Percentiles rank a stretch among this genome's conserved stretches.
phyloP scores from a whole-genome alignment of 2,888 invertebrate genomes.

The Pantelozetes paolii region DNA sequence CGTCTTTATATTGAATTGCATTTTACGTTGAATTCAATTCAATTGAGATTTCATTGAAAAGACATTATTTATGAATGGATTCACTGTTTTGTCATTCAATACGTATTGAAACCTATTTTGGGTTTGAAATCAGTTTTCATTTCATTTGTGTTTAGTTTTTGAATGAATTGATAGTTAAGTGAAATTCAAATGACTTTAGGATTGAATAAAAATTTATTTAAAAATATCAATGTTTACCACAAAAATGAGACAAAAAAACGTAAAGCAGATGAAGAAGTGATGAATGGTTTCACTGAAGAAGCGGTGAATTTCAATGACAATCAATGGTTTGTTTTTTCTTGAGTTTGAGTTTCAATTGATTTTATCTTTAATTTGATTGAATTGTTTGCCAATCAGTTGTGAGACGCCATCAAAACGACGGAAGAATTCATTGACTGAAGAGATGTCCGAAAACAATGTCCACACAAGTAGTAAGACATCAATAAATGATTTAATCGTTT shows the following conservation, averaged over 20 bases:
- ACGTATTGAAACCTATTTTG: not conserved
- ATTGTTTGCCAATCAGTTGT: not conserved
- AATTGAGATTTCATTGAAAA: not conserved
- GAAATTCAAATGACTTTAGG: slow-evolving; percentile 30
- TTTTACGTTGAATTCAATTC: not conserved
- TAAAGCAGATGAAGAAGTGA: slow-evolving; percentile 4
- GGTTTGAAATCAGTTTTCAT: not conserved
- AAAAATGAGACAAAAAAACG: slow-evolving; percentile 25
- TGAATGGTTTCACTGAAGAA: not conserved
- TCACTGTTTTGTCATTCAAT: not conserved
- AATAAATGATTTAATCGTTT: no score
- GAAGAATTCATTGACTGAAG: not conserved
- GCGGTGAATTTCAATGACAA: not conserved
- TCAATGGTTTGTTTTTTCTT: not conserved
- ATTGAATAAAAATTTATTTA: not conserved
- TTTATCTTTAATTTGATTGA: not conserved
- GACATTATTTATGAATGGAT: not conserved
- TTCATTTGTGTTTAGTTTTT: not conserved
- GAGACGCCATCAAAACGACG: not conserved
- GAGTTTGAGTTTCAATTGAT: not conserved
- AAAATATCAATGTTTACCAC: not conserved
- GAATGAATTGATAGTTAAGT: not conserved
- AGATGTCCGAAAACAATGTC: no score
- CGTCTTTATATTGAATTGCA: not conserved
- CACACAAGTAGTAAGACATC: no score